These are phyloP conservation scores for Drosophila fulvimacula DNA, from an alignment of 2,888 invertebrate genomes.

Conservation along the genomic window DNA sequence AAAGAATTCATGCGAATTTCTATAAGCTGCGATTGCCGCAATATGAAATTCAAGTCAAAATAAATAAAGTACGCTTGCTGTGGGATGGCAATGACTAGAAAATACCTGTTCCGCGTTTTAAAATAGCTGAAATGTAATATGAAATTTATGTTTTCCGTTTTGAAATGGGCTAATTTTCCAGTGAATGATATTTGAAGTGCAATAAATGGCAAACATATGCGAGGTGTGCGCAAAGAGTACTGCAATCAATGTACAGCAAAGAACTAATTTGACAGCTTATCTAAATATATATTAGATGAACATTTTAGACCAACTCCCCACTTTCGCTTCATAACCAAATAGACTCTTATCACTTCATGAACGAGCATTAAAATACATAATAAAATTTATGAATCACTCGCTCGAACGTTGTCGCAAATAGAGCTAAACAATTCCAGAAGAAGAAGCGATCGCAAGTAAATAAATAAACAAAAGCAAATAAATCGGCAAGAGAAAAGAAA, in stretches of 20 bases:
- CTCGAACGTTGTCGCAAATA: slow-evolving; percentile 56
- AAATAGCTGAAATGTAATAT: neutral
- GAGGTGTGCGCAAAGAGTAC: too few species aligned
- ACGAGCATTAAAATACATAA: neutral
- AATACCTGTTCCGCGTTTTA: neutral
- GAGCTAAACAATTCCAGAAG: slow-evolving; percentile 58
- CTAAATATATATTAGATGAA: too few species aligned
- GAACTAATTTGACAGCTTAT: too few species aligned
- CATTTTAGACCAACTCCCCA: too few species aligned
- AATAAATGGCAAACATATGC: too few species aligned
- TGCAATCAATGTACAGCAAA: too few species aligned
- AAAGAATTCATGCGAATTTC: slow-evolving; percentile 44
- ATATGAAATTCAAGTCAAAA: slow-evolving; percentile 21
- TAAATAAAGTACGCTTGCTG: slow-evolving; percentile 9
- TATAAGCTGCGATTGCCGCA: slow-evolving; percentile 44
- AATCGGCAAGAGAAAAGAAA: slow-evolving; percentile 29
- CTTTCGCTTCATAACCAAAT: neutral
- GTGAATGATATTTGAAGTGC: too few species aligned
- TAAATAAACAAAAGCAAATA: slow-evolving; percentile 33
- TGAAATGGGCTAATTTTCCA: neutral
- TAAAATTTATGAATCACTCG: slow-evolving; percentile 57
- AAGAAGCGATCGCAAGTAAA: slow-evolving; percentile 3
- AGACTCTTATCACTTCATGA: neutral
- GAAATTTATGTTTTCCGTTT: neutral
- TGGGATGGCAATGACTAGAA: neutral